Percentiles rank a stretch among this genome's conserved stretches.
phyloP scores from a whole-genome alignment of 64 coral and sea anemone genomes.

The Dendrophyllia cribrosa region DNA sequence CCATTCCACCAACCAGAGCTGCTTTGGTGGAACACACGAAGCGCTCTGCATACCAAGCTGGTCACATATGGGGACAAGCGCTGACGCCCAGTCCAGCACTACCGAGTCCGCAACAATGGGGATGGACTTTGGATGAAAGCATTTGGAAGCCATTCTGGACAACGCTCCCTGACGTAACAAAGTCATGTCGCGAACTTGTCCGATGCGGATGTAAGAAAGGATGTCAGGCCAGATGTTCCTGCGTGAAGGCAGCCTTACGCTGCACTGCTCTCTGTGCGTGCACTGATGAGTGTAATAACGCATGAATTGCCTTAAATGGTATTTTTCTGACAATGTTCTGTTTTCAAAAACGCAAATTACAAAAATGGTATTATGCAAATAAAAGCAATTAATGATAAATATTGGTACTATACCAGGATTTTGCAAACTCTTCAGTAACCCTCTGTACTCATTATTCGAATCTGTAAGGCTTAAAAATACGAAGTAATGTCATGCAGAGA shows the following conservation, averaged over 20 bases:
- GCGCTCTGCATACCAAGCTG: conserved; percentile 70
- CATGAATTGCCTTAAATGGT: background rate
- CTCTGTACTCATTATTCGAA: too few relatives aligned
- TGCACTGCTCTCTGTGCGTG: conserved; percentile 39
- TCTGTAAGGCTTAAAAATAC: too few relatives aligned
- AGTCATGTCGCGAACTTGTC: conserved; percentile 52
- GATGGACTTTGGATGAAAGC: conserved; percentile 40
- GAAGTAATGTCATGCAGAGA: too few relatives aligned
- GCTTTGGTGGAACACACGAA: conserved; percentile 67
- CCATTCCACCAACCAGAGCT: conserved; percentile 68
- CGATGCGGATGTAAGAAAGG: conserved; percentile 28
- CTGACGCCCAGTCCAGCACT: conserved; percentile 56
- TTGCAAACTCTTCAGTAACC: too few relatives aligned
- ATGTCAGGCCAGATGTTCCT: background rate
- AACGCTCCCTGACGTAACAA: conserved; percentile 51
- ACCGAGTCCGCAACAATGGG: conserved; percentile 68
- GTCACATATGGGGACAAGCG: conserved; percentile 78
- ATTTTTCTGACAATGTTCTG: too few relatives aligned
- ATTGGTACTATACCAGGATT: too few relatives aligned
- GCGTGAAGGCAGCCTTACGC: conserved; percentile 10
- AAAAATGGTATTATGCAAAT: too few relatives aligned
- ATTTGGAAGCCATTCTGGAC: conserved; percentile 79
- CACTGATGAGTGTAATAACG: background rate
- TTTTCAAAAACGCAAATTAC: too few relatives aligned
- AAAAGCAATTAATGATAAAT: too few relatives aligned